phyloP scores from a whole-genome alignment of 2,888 invertebrate genomes.

The Amphimallon solstitiale region DNA sequence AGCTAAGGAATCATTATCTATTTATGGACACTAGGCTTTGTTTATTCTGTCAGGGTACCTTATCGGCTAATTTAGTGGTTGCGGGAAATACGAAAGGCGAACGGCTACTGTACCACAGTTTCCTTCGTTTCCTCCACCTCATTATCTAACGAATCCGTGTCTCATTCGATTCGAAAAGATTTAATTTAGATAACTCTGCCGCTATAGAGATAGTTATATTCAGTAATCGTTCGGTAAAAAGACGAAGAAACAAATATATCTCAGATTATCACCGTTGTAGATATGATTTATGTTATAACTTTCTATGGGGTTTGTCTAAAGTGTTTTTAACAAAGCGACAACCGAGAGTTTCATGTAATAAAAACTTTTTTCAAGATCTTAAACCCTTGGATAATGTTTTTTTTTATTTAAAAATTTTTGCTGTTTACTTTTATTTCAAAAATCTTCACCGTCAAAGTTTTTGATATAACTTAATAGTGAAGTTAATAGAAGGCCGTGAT shows the following conservation, averaged over 20 bases:
- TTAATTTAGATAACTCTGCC: conserved; percentile 25
- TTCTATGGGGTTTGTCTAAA: background rate
- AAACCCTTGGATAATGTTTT: no score
- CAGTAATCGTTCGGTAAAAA: conserved; percentile 26
- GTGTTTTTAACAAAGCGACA: no score
- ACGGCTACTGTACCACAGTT: conserved; percentile 10
- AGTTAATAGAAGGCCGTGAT: no score
- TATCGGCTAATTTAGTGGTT: conserved; percentile 9
- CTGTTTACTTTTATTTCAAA: no score
- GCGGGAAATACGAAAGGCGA: background rate
- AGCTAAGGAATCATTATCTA: background rate
- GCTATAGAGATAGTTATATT: conserved; percentile 20
- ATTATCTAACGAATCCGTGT: conserved; percentile 28
- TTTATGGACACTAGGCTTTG: conserved; percentile 1
- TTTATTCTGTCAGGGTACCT: conserved; percentile 5
- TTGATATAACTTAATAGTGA: no score
- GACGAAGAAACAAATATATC: conserved; percentile 27
- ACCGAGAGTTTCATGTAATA: no score
- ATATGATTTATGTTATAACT: conserved; percentile 32
- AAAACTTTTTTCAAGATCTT: no score
- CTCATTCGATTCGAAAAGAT: conserved; percentile 33
- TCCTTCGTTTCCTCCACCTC: background rate
- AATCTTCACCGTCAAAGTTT: no score
- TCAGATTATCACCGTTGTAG: conserved; percentile 28
- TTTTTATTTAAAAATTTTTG: no score